These are phyloP conservation scores for Leptopilina syphax DNA, from an alignment of 2,888 invertebrate genomes.

Conservation along the genomic window DNA sequence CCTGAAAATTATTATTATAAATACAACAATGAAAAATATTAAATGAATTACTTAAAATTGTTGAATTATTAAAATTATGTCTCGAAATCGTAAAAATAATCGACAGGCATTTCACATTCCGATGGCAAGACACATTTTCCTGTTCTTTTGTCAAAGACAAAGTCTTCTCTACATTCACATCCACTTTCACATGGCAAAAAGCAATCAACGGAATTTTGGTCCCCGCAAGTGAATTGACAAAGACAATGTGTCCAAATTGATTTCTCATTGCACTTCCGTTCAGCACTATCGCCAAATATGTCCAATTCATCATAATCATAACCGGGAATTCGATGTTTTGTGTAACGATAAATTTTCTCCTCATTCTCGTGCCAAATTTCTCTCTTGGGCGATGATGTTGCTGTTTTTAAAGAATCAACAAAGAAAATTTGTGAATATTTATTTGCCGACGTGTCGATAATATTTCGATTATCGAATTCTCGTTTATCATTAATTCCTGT, in stretches of 20 bases:
- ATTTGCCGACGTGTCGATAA: not conserved
- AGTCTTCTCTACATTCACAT: constrained; percentile 73
- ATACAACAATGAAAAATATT: not conserved
- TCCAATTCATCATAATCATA: constrained; percentile 72
- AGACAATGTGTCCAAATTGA: constrained; percentile 72
- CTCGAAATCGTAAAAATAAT: constrained; percentile 46
- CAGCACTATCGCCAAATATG: constrained; percentile 54
- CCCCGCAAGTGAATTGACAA: constrained; percentile 71
- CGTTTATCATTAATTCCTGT: constrained; percentile 47
- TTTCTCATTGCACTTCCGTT: constrained; percentile 65
- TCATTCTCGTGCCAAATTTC: not conserved
- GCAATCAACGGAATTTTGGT: constrained; percentile 70
- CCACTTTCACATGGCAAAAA: constrained; percentile 71
- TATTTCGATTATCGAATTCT: constrained; percentile 44
- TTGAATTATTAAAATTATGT: not conserved
- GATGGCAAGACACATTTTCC: constrained; percentile 67
- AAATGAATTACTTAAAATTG: not conserved
- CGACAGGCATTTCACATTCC: constrained; percentile 60
- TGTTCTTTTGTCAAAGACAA: constrained; percentile 67
- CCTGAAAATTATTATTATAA: too few relatives aligned
- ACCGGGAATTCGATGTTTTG: constrained; percentile 71
- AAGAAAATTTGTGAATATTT: constrained; percentile 1
- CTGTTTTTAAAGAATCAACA: not conserved
- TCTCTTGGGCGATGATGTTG: not conserved
- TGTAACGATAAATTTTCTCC: constrained; percentile 69